Base-by-base conservation (phyloP, 2,113 vertebrate species). In the Variabilichromis moorii region DNA sequence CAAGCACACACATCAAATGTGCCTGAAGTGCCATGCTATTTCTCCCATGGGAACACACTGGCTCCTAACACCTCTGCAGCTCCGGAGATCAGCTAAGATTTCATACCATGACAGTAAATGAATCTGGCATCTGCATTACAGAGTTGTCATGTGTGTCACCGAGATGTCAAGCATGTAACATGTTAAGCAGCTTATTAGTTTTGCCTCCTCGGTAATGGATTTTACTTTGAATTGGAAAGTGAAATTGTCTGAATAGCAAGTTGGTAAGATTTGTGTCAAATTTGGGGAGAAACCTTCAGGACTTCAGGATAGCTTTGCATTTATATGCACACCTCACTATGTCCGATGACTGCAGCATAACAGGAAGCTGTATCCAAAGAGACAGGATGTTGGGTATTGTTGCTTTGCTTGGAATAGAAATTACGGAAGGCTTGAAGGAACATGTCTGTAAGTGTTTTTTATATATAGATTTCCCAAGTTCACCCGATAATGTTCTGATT, bases 311-410 rank as follows among this genome's bases (percentile, higher is more conserved):
- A 28, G 26, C 76, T 28, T 13, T 50, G 31, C 40, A 7, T 33
- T 42, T 24, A 16, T 26, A 12, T 24, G 14, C 26, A 50, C 71
- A 76, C 73, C 54, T 87, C 28, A 17, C 73, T 86, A 73, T 31
- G 28, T 40, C 47, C 6, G 45, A 79, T 42, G 88, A 35, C 28
- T 40, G 35, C 53, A 88, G 80, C 89, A 91, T 28, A 93, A 90
- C 92, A 95, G 92, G 92, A 93, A 93, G 59, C 71, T 68, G 28
- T 45, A 89, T 45, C 42, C 45, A 24, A 82, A 90, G 83, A 59
- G 42, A 78, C 85, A 93, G 87, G 93, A 94, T 87, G 91, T 81
- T 47, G 88, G 90, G 88, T 86, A 91, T 85, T 95, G 76, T 91
- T 91, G 80, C 66, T 11, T 14, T 80, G 10, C 66, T 51, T 5